phyloP scores from a whole-genome alignment of 2,797 vertebrate genomes.

The Anguilla pacifica region DNA sequence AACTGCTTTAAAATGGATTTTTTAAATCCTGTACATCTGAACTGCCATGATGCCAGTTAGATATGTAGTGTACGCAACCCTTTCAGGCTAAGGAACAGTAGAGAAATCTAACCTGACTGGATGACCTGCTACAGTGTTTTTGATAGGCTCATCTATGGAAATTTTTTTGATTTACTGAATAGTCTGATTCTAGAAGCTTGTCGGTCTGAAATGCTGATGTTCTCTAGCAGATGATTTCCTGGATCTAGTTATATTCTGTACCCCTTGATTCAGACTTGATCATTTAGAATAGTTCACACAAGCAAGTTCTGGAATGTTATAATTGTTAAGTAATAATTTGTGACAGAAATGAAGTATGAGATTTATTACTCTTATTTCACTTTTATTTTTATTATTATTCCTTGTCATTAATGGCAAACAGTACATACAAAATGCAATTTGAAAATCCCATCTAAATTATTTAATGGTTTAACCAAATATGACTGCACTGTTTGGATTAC shows the following conservation, averaged over 20 bases:
- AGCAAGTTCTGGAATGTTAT: not conserved
- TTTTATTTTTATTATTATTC: constrained; percentile 11
- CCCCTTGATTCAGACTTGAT: not conserved
- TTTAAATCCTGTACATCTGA: not conserved
- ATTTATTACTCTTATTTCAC: too few species aligned
- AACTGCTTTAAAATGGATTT: not conserved
- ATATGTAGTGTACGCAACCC: not conserved
- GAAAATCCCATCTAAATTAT: not conserved
- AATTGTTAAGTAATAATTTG: not conserved
- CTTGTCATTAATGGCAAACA: not conserved
- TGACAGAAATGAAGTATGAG: not conserved
- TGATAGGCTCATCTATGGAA: not conserved
- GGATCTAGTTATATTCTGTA: not conserved
- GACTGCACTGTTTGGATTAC: not conserved
- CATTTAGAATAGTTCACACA: not conserved
- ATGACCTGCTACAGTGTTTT: not conserved
- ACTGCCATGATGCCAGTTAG: not conserved
- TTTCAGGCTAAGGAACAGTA: not conserved
- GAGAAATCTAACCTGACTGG: not conserved
- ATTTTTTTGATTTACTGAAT: not conserved
- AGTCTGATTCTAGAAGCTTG: not conserved
- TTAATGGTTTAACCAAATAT: not conserved
- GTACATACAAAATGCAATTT: constrained; percentile 3
- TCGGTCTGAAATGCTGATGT: not conserved
- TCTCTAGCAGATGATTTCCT: not conserved